These are phyloP conservation scores for Drosophila mayaguana DNA, from an alignment of 2,888 invertebrate species.

Conservation along the genomic window DNA sequence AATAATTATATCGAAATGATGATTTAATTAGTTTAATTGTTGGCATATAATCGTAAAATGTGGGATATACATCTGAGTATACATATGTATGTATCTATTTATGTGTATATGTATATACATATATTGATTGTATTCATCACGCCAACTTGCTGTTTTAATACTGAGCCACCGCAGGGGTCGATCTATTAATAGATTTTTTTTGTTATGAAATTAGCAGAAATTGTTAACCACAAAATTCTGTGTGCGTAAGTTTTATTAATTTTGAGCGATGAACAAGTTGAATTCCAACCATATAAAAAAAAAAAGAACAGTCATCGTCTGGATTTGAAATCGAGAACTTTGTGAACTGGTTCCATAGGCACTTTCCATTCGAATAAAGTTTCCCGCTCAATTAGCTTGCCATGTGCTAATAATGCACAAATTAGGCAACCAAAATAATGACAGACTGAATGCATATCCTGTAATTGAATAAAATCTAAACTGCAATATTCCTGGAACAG, in stretches of 20 bases:
- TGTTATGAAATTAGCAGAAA: conserved; percentile 21
- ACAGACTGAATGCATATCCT: conserved; percentile 3
- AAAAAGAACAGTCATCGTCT: conserved; percentile 26
- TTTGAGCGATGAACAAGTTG: conserved; percentile 1
- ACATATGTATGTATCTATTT: background rate
- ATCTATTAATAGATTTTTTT: conserved; percentile 18
- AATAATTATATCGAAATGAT: conserved; percentile 22
- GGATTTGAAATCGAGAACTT: background rate
- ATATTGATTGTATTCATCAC: conserved; percentile 9
- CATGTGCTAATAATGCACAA: conserved; percentile 10
- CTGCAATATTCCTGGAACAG: background rate
- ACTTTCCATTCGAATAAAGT: conserved; percentile 35
- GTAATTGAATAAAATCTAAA: background rate
- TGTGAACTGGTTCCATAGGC: conserved; percentile 12
- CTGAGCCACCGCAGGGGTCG: background rate
- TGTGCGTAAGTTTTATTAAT: background rate
- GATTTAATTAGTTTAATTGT: conserved; percentile 39
- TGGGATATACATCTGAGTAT: background rate
- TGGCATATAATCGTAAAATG: conserved; percentile 21
- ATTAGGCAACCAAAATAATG: background rate
- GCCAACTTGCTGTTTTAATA: conserved; percentile 12
- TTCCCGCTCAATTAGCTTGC: conserved; percentile 32
- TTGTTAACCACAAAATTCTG: conserved; percentile 3
- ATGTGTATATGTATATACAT: background rate
- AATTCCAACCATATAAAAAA: conserved; percentile 19